These are phyloP conservation scores for Octonoba sinensis DNA, from an alignment of 2,888 invertebrate species.

Conservation along the genomic window DNA sequence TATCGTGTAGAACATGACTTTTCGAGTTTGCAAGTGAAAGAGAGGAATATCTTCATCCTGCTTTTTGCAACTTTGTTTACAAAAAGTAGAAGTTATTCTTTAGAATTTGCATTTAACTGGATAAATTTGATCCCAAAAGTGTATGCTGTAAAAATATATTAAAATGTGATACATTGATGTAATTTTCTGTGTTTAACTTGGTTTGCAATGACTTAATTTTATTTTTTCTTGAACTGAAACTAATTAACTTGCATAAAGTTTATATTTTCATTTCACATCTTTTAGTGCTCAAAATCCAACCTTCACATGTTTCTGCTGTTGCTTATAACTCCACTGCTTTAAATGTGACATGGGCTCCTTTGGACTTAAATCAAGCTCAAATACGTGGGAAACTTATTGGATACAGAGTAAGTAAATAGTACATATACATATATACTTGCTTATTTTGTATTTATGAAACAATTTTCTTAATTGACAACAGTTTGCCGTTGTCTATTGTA, in stretches of 20 bases:
- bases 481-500: no score
- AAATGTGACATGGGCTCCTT: conserved; percentile 90
- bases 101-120: no score
- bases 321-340: conserved; percentile 93
- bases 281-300: conserved; percentile 86
- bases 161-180: neutral
- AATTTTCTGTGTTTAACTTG: neutral
- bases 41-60: no score
- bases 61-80: no score
- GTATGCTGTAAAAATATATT: neutral
- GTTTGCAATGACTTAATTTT: neutral
- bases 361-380: conserved; percentile 85
- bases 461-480: neutral
- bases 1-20: no score
- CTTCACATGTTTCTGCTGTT: conserved; percentile 82
- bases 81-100: no score
- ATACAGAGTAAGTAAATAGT: conserved; percentile 78
- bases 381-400: conserved; percentile 92
- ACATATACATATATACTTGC: neutral
- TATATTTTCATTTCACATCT: no score
- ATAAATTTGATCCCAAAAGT: no score
- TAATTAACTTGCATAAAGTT: no score
- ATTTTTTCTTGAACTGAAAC: neutral
- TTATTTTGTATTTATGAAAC: conserved; percentile 4
- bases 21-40: no score